Conservation (phyloP, 2,113 vertebrate genomes). For the Megaleporinus macrocephalus region DNA sequence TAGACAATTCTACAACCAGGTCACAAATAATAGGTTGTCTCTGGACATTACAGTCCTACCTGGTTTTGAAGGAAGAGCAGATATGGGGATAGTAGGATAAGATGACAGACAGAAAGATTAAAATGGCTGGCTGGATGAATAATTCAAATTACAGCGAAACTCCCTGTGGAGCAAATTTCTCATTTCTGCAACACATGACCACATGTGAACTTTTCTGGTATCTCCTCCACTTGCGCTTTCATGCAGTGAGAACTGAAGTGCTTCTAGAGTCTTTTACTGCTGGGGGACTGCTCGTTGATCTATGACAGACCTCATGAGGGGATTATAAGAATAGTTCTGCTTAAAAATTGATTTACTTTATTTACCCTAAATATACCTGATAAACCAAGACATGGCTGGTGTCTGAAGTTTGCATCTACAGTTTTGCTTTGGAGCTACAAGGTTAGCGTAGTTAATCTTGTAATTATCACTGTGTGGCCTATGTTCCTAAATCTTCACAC, state of each 20-base stretch:
- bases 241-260: constrained; percentile 8
- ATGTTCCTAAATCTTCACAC: no score
- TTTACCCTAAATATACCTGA: no score
- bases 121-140: not conserved
- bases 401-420: no score
- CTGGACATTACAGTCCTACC: not conserved
- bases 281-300: constrained; percentile 7
- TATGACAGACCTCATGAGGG: not conserved
- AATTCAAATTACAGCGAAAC: not conserved
- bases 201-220: constrained; percentile 16
- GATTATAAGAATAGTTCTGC: not conserved
- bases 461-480: no score
- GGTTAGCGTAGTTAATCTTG: no score
- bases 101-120: not conserved
- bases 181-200: not conserved
- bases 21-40: not conserved
- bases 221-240: not conserved
- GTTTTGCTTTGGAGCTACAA: no score
- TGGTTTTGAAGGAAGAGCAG: not conserved
- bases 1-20: not conserved
- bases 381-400: no score
- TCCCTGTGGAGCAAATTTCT: not conserved
- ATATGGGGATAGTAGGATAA: not conserved
- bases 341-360: no score
- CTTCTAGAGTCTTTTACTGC: not conserved